Evolutionary conservation across 2,797 vertebrate species (phyloP).

Genomic region (Centropyge bicolor): DNA sequence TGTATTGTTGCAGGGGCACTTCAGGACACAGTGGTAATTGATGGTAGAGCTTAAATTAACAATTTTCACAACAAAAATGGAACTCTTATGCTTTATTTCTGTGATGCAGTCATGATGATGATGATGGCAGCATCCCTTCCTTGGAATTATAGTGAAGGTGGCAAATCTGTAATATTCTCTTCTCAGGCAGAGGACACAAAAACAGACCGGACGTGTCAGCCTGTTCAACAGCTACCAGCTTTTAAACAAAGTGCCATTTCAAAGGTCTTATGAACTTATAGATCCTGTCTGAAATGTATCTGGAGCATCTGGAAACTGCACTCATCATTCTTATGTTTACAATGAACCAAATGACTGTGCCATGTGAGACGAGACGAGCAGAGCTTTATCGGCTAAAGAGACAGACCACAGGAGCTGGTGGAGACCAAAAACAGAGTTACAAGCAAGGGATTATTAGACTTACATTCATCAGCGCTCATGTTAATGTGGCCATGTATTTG

Average conservation of each 20-base stretch:
- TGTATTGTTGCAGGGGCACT: background rate
- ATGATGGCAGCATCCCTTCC: background rate
- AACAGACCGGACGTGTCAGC: background rate
- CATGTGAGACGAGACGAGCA: too few species aligned
- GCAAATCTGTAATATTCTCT: background rate
- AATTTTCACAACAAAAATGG: background rate
- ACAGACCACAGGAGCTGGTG: background rate
- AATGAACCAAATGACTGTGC: too few species aligned
- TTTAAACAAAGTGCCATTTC: too few species aligned
- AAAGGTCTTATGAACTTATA: background rate
- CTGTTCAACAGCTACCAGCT: background rate
- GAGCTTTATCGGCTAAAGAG: background rate
- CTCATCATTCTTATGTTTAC: too few species aligned
- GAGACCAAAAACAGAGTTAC: background rate
- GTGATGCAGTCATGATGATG: background rate
- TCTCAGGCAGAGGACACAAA: background rate
- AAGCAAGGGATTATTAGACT: background rate
- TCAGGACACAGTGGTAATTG: background rate
- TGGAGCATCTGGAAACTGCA: too few species aligned
- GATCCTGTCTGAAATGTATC: too few species aligned
- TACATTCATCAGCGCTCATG: background rate
- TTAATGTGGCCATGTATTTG: background rate
- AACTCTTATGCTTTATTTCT: background rate
- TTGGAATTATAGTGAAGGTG: background rate
- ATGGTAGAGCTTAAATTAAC: background rate